Base-by-base conservation (phyloP, 2,113 vertebrate genomes). In the Neolamprologus modestus region DNA sequence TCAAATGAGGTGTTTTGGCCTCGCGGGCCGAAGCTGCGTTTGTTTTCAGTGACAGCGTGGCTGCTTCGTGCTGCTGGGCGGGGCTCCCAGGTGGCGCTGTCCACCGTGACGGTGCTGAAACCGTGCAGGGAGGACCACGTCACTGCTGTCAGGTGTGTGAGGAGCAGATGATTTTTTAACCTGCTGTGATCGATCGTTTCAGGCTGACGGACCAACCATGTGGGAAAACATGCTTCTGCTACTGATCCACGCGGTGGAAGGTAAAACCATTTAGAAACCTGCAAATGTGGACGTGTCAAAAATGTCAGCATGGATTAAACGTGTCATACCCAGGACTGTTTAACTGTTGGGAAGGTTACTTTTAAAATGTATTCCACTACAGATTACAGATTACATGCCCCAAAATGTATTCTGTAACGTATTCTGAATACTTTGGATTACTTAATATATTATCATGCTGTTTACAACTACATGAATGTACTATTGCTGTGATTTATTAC, bases 41-140 rank as follows among this genome's bases (percentile, higher is more conserved):
- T 17, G 33, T 81, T 37, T 55, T 81, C 16, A 10, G 21, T 31
- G 9, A 28, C 24, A 28, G 54, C 37, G 26, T n/a, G 40, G 71
- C 24, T 8, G 5, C 17, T 13, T 50, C 14, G 11, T 79, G 61
- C 40, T 3, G 81, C 66, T 59, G 92, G 91, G 91, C 90, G 89
- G 93, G 91, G 84, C 86, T 79, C 4, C 31, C 31, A 4, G 53
- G 81, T 37, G 84, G 88, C 37, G 88, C 90, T 92, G 87, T 94
- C 91, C 91, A 57, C 45, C 54, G 1, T 3, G 14, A 26, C 61
- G 90, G 93, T 92, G 88, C 91, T 92, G 91, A 90, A 87, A 63
- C 84, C 9, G 13, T 6, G 3, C 63, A 9, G 40, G 9, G 42
- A 47, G 24, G 68, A 47, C 21, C 14, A 28, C 6, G 40, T 28